These are phyloP conservation scores for Myripristis jacobus DNA, from an alignment of 2,797 vertebrate species.

Conservation along the genomic window DNA sequence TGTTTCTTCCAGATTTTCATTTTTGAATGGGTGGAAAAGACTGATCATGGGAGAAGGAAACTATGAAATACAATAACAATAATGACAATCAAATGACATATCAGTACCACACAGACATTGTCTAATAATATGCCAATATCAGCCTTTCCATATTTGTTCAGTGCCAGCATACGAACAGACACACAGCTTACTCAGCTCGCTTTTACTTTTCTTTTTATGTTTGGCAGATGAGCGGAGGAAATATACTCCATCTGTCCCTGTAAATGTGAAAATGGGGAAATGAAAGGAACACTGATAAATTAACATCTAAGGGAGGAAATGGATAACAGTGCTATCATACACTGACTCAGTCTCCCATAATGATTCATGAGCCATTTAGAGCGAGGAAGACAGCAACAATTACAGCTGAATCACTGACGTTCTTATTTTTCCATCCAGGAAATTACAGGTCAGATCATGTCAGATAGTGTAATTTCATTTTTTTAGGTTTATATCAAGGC, in stretches of 20 bases:
- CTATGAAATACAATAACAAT: too few relatives aligned
- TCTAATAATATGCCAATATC: too few relatives aligned
- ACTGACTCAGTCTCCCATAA: background rate
- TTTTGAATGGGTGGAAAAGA: too few relatives aligned
- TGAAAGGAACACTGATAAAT: constrained; percentile 1
- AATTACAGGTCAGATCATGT: too few relatives aligned
- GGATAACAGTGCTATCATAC: background rate
- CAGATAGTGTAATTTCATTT: too few relatives aligned
- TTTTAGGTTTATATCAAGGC: too few relatives aligned
- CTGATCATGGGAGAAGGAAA: too few relatives aligned
- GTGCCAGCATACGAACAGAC: constrained; percentile 12
- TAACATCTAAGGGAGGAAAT: background rate
- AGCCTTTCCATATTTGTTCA: too few relatives aligned
- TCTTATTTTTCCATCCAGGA: too few relatives aligned
- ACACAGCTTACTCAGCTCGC: constrained; percentile 44
- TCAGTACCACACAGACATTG: too few relatives aligned
- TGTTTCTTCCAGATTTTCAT: too few relatives aligned
- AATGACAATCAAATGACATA: too few relatives aligned
- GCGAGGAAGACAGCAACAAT: background rate
- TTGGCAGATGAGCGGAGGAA: constrained; percentile 94
- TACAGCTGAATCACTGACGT: background rate
- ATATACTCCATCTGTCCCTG: constrained; percentile 91
- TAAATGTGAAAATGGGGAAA: constrained; percentile 70
- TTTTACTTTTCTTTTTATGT: constrained; percentile 93
- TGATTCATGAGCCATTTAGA: background rate